Conservation (phyloP, 2,888 invertebrate species). For the Ctena decussata region DNA sequence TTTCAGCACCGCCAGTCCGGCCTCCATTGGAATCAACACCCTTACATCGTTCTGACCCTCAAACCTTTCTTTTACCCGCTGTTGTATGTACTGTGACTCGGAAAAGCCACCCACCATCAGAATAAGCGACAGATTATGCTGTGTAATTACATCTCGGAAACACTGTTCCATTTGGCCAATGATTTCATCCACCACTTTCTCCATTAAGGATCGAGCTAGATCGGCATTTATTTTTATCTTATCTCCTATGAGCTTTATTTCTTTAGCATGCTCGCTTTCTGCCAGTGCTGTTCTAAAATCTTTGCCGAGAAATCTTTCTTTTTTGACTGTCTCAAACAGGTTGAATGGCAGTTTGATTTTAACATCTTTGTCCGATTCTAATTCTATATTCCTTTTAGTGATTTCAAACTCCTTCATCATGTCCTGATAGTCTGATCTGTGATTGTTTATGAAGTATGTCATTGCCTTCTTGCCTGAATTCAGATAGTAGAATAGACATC, state of each 20-base stretch:
- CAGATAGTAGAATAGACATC: no score
- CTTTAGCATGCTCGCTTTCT: constrained; percentile 14
- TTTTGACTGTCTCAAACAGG: constrained; percentile 2
- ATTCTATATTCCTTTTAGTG: constrained; percentile 1
- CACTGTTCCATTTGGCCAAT: constrained; percentile 15
- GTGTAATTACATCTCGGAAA: constrained; percentile 5
- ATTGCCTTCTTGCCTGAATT: not conserved
- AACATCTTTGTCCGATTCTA: not conserved
- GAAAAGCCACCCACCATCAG: constrained; percentile 46
- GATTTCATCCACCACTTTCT: constrained; percentile 27
- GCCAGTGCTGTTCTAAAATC: constrained; percentile 32
- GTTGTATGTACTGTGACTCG: constrained; percentile 26
- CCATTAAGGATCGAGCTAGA: not conserved
- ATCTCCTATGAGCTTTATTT: constrained; percentile 19
- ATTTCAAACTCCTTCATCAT: constrained; percentile 18
- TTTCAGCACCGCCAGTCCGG: constrained; percentile 47
- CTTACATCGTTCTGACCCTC: constrained; percentile 9
- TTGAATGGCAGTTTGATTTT: constrained; percentile 10
- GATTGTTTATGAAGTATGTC: constrained; percentile 6
- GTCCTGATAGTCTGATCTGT: not conserved
- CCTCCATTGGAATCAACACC: constrained; percentile 45
- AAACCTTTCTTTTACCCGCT: constrained; percentile 21
- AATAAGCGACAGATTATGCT: constrained; percentile 29
- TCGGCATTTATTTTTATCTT: not conserved
- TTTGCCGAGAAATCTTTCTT: not conserved